Evolutionary conservation across 2,113 vertebrate species (phyloP), one percentile per base, ranked within the genome.

Genomic region (Pristiophorus japonicus): DNA sequence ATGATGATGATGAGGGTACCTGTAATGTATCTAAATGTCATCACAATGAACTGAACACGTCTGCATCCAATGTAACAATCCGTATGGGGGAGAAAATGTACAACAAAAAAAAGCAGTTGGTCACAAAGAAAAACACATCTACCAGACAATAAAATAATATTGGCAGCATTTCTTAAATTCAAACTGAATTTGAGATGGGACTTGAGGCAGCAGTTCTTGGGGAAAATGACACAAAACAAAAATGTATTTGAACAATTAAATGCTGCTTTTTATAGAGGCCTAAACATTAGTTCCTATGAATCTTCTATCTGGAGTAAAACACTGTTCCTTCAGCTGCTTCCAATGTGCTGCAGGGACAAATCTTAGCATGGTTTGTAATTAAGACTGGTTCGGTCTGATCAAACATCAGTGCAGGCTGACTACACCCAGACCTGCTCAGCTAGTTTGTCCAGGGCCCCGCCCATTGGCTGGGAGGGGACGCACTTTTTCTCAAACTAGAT

Each of bases 291-390:
- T 88, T 96, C 93, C 96, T 96, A 96, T 96, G 96, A 95, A 96
- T 1, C 96, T 95, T 96, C 96, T 96, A 96, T 97, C 98, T 97
- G 97, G 97, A 70, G 95, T 66, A 96, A 97, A 97, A 98, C 97
- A 98, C 97, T 98, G 98, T 96, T 75, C 97, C 98, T 97, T 97
- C 97, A 99, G 98, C 99, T 99, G 98, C 97, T 97, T 97, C 96
- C 97, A 97, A 96, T 96, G 96, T 97, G 97, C 97, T 97, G 97
- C 97, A 97, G 98, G 97, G 97, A 96, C 97, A 97, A 98, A 98
- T 98, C 97, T 99, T 98, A 99, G 98, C 99, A 99, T 95, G 99
- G 99, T 98, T 99, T 99, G 98, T 99, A 99, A n/a, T n/a, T n/a
- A n/a, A n/a, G n/a, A n/a, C n/a, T n/a, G n/a, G n/a, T n/a, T n/a